Conservation (phyloP, 2,888 invertebrate genomes). For the Ganaspis brasiliensis region DNA sequence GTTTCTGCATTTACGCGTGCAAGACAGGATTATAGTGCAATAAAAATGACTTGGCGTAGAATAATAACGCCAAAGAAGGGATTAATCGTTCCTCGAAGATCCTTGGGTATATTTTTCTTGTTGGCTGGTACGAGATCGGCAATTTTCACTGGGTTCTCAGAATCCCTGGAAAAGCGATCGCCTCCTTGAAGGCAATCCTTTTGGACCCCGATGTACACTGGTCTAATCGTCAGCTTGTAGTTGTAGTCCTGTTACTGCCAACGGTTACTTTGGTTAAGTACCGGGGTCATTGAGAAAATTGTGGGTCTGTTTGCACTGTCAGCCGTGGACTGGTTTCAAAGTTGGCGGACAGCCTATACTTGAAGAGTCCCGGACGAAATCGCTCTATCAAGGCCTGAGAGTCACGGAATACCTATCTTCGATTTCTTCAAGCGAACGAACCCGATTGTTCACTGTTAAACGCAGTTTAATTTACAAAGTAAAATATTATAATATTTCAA, state of each 20-base stretch:
- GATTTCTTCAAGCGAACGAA: constrained; percentile 39
- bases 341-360: constrained; percentile 78
- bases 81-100: constrained; percentile 41
- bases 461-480: too few relatives aligned
- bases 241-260: constrained; percentile 71
- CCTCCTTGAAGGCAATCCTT: constrained; percentile 53
- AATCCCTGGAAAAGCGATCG: constrained; percentile 55
- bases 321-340: constrained; percentile 77
- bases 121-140: background rate
- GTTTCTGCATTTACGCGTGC: constrained; percentile 27
- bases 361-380: constrained; percentile 72
- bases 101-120: background rate
- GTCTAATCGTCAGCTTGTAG: constrained; percentile 70
- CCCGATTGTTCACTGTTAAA: too few relatives aligned
- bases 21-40: constrained; percentile 41
- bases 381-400: constrained; percentile 73
- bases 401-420: constrained; percentile 43
- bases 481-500: too few relatives aligned
- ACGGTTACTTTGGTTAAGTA: constrained; percentile 77
- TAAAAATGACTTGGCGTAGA: constrained; percentile 36
- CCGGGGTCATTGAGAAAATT: constrained; percentile 79
- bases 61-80: constrained; percentile 41
- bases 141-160: constrained; percentile 30
- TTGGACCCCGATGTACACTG: constrained; percentile 54
- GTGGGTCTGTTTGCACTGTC: constrained; percentile 80